Evolutionary conservation across 2,113 vertebrate species (phyloP).

Genomic region (Microcebus tavaratra): DNA sequence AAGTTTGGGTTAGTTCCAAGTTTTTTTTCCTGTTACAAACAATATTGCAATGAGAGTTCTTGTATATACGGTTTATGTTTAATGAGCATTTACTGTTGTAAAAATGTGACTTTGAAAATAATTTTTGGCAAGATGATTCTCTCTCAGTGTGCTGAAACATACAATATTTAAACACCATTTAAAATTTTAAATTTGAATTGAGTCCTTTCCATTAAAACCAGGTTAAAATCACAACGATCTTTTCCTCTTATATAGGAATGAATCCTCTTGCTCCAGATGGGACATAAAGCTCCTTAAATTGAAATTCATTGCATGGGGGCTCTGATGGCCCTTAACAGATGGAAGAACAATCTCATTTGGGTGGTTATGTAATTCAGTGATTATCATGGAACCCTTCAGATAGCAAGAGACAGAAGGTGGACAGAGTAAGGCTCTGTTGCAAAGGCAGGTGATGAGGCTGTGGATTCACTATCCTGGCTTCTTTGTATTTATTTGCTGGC

Average conservation of each 20-base stretch:
- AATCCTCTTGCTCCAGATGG: slow-evolving; percentile 74
- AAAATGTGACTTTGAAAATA: slow-evolving; percentile 49
- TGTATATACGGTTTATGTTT: slow-evolving; percentile 24
- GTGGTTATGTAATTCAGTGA: slow-evolving; percentile 47
- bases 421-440: neutral
- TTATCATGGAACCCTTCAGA: slow-evolving; percentile 8
- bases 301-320: slow-evolving; percentile 61
- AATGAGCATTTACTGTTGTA: slow-evolving; percentile 39
- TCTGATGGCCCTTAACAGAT: slow-evolving; percentile 63
- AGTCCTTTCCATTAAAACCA: slow-evolving; percentile 50
- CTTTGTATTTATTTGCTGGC: neutral
- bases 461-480: neutral
- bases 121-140: neutral
- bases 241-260: neutral
- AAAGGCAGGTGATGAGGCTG: neutral
- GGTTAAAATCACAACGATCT: slow-evolving; percentile 54
- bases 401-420: neutral
- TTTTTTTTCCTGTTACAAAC: neutral
- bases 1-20: slow-evolving; percentile 13
- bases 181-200: slow-evolving; percentile 58
- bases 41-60: neutral
- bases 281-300: slow-evolving; percentile 70
- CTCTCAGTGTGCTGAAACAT: neutral
- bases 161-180: slow-evolving; percentile 47
- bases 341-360: slow-evolving; percentile 54